Conservation (phyloP, 2,113 vertebrate species). For the Columba livia region DNA sequence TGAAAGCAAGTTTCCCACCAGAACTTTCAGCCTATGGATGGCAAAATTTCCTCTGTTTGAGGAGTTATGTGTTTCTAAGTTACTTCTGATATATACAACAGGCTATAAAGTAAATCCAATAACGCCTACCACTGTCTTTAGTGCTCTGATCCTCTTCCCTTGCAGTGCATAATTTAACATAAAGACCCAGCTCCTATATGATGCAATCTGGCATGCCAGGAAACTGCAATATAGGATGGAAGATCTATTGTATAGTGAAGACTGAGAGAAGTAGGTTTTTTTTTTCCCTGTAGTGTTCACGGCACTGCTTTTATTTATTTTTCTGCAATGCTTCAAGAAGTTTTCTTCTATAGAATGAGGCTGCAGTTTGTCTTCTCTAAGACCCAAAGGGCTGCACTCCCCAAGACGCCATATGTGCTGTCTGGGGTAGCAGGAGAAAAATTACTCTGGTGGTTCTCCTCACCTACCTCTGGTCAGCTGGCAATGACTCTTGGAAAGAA, state of each 20-base stretch:
- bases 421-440: neutral
- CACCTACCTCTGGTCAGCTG: neutral
- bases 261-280: neutral
- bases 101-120: constrained; percentile 39
- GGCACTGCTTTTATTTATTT: neutral
- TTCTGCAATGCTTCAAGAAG: neutral
- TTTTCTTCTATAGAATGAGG: neutral
- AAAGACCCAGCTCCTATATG: neutral
- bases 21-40: neutral
- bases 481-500: neutral
- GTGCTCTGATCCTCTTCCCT: constrained; percentile 10
- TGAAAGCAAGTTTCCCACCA: neutral
- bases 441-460: neutral
- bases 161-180: constrained; percentile 38
- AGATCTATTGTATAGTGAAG: neutral
- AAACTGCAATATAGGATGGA: neutral
- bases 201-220: neutral
- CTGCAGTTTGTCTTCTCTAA: neutral
- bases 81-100: constrained; percentile 6
- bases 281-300: neutral
- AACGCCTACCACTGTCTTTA: neutral
- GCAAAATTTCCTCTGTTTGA: neutral
- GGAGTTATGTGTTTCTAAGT: neutral
- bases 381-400: neutral
- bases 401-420: neutral